phyloP scores from a whole-genome alignment of 2,113 vertebrate species.

The Otis tarda region DNA sequence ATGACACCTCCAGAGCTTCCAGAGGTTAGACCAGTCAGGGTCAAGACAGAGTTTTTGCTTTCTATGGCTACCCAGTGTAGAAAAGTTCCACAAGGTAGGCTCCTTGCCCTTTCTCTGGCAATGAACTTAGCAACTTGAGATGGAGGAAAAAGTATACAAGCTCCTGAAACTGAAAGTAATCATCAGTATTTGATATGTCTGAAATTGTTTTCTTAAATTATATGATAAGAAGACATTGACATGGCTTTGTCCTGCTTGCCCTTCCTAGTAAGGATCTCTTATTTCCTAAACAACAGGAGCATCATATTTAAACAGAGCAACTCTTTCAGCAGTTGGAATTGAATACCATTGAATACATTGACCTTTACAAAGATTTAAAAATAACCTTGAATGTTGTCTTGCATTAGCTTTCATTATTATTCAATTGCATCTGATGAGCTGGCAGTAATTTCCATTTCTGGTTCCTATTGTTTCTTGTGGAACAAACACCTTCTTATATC shows the following conservation, averaged over 20 bases:
- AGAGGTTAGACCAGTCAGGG: neutral
- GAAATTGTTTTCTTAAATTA: conserved; percentile 3
- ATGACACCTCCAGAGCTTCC: neutral
- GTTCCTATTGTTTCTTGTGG: conserved; percentile 48
- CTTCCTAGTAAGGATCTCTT: neutral
- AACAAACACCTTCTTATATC: conserved; percentile 39
- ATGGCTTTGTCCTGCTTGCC: conserved; percentile 10
- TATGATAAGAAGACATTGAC: neutral
- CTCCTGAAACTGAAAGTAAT: neutral
- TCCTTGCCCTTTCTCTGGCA: neutral
- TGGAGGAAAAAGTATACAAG: neutral
- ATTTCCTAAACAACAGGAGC: conserved; percentile 28
- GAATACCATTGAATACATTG: conserved; percentile 59
- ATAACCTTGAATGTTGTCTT: conserved; percentile 49
- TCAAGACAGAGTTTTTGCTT: neutral
- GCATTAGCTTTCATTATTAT: conserved; percentile 56
- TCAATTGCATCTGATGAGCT: conserved; percentile 52
- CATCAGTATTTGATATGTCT: neutral
- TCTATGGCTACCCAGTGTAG: neutral
- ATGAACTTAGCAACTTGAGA: neutral
- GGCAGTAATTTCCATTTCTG: conserved; percentile 51
- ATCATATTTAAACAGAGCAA: conserved; percentile 1
- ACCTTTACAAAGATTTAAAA: conserved; percentile 58
- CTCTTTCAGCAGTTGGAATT: neutral
- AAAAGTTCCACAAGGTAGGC: neutral